phyloP scores from a whole-genome alignment of 92 coral and sea anemone genomes.

The Siderastrea siderea region DNA sequence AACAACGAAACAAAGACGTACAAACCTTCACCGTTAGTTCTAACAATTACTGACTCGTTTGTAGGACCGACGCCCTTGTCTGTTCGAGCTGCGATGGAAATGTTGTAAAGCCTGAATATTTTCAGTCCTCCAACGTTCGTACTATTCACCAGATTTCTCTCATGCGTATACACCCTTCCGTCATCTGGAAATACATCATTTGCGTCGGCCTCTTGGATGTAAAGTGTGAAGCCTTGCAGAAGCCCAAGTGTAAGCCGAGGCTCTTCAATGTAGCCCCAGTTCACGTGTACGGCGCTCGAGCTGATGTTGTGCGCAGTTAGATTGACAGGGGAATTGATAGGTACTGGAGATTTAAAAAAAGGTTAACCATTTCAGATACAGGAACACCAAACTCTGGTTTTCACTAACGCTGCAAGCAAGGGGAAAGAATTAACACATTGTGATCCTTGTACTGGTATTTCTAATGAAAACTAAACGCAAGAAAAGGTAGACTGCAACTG shows the following conservation, averaged over 20 bases:
- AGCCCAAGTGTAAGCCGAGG: conserved; percentile 37
- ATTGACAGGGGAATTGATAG: conserved; percentile 66
- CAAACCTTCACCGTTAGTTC: conserved; percentile 80
- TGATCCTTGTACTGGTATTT: too few relatives aligned
- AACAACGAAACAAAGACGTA: background rate
- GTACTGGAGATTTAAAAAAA: conserved; percentile 44
- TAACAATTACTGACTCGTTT: conserved; percentile 63
- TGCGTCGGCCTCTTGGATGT: background rate
- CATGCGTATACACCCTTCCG: background rate
- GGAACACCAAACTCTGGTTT: too few relatives aligned
- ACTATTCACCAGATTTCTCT: background rate
- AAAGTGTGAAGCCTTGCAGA: conserved; percentile 47
- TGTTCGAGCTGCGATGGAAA: conserved; percentile 67
- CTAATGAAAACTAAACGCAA: too few relatives aligned
- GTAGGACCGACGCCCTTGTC: conserved; percentile 65
- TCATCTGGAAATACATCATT: conserved; percentile 26
- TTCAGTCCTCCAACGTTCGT: background rate
- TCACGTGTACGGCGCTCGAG: conserved; percentile 30
- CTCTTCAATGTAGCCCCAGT: conserved; percentile 62
- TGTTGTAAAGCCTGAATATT: conserved; percentile 54
- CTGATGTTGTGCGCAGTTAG: conserved; percentile 64
- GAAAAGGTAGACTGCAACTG: too few relatives aligned
- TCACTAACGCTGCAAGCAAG: too few relatives aligned
- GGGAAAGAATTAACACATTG: too few relatives aligned
- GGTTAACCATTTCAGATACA: too few relatives aligned